phyloP scores from a whole-genome alignment of 2,888 invertebrate species.

The Pseudoips prasinana region DNA sequence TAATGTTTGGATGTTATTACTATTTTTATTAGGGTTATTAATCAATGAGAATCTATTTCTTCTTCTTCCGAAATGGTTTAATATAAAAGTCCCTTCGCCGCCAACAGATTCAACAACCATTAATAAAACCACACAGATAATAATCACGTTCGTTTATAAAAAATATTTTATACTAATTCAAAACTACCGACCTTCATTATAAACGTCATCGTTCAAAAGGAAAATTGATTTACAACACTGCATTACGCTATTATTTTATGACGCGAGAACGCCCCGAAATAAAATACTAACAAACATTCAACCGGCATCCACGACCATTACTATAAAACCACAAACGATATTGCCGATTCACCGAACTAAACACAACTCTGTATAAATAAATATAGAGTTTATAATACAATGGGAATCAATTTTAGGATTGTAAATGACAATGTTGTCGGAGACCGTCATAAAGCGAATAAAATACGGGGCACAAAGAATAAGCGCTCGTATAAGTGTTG shows the following conservation, averaged over 20 bases:
- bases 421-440: conserved; percentile 41
- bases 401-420: conserved; percentile 14
- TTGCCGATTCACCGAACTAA: conserved; percentile 14
- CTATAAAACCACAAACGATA: conserved; percentile 43
- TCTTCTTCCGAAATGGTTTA: conserved; percentile 10
- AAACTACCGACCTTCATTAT: conserved; percentile 72
- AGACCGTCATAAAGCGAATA: conserved; percentile 80
- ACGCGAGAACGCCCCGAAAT: conserved; percentile 80
- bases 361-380: conserved; percentile 19
- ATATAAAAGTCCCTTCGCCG: conserved; percentile 27
- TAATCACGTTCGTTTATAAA: conserved; percentile 54
- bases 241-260: conserved; percentile 81
- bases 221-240: conserved; percentile 78
- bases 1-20: too few relatives aligned
- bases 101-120: conserved; percentile 39
- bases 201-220: conserved; percentile 75
- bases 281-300: conserved; percentile 81
- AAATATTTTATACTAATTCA: conserved; percentile 61
- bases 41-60: conserved; percentile 23
- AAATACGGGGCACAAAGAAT: conserved; percentile 82
- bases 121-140: conserved; percentile 54
- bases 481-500: conserved; percentile 80
- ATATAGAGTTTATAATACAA: conserved; percentile 40
- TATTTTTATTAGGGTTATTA: background rate
- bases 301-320: conserved; percentile 80